phyloP scores from a whole-genome alignment of 2,113 vertebrate genomes.

The Pseudolaguvia tuberculata region DNA sequence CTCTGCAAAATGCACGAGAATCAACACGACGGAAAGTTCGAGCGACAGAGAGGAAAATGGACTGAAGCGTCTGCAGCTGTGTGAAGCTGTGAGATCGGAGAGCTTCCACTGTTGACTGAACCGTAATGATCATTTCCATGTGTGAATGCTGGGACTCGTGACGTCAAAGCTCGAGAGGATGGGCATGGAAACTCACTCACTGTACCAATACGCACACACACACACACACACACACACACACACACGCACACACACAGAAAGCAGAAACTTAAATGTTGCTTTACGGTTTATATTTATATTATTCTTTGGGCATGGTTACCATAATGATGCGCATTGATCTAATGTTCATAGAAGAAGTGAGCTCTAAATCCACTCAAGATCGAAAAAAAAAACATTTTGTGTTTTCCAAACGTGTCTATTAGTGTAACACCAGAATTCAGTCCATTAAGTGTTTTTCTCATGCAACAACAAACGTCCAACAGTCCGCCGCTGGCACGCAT shows the following conservation, averaged over 20 bases:
- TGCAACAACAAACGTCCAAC: background rate
- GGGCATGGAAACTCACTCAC: constrained; percentile 12
- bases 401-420: background rate
- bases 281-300: background rate
- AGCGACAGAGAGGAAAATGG: background rate
- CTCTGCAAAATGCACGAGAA: background rate
- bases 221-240: constrained; percentile 2
- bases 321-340: background rate
- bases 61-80: background rate
- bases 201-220: background rate
- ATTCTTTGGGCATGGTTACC: background rate
- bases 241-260: background rate
- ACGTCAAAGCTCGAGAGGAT: constrained; percentile 58
- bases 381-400: too few species aligned
- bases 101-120: constrained; percentile 21
- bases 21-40: background rate
- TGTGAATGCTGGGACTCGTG: constrained; percentile 62
- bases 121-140: constrained; percentile 64
- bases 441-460: too few species aligned
- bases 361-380: background rate
- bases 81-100: background rate
- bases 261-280: background rate
- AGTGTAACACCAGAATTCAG: background rate
- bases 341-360: too few species aligned
- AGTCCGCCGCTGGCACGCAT: constrained; percentile 1